Base-by-base conservation (phyloP, 2,888 invertebrate genomes). In the Andrena trimmerana region DNA sequence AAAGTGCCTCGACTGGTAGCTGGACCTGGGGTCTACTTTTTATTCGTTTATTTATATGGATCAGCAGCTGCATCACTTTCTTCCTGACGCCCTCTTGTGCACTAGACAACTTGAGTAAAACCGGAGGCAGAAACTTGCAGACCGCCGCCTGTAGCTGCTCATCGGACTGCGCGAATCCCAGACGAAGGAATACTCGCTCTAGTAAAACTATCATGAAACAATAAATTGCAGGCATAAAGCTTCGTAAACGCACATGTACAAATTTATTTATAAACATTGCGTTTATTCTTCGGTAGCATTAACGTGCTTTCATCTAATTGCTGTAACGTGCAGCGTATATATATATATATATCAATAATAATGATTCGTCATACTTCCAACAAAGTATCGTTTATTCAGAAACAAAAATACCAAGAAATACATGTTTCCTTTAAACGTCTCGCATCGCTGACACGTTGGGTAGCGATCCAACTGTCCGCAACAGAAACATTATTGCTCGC, bases 21-120 rank as follows among this genome's bases (percentile, higher is more conserved):
- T 97, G 97, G 2, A 99, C 97, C 90, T 96, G 95, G 0, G 97
- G 96, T 62, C 98, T 95, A 85, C 97, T 97, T 93, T 98, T 98
- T 33, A 99, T 95, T 81, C 99, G 95, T 93, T 97, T 98, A 94
- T 98, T 99, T 68, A 99, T 97, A 93, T 99, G 99, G 70, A 98
- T 97, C 78, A 99, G 94, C 52, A 99, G 95, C 93, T 99, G 99
- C 96, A 99, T 98, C 16, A 99, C 98, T 97, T 98, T 96, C 69
- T 96, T 96, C 36, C 96, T 94, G 65, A 99, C 98, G 92, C 96
- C 97, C 94, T 98, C 98, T 94, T 98, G 96, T 60, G 96, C 96
- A 29, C 98, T 98, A 62, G 97, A 97, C 68, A 99, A 95, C 94
- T 99, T 99, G n/a, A 98, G 95, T 83, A 99, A 95, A 75, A 98